Evolutionary conservation across 2,797 vertebrate species (phyloP).

Genomic region (Gambelia wislizenii): DNA sequence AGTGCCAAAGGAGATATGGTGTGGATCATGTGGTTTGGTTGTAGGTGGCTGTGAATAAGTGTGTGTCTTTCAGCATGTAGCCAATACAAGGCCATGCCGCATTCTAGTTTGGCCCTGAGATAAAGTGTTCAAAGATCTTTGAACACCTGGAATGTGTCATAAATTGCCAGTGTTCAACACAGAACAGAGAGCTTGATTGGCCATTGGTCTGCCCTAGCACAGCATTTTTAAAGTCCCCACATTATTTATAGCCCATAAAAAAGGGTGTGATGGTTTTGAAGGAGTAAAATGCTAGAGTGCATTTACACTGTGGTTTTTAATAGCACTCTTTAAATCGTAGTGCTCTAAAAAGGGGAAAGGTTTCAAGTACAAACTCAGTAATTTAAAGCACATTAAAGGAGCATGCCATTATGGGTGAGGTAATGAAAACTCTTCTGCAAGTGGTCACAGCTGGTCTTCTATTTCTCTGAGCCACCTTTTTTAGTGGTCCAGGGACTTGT

Average conservation of each 20-base stretch:
- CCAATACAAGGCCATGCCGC: not conserved
- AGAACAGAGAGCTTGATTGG: not conserved
- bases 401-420: not conserved
- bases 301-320: not conserved
- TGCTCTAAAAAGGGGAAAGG: not conserved
- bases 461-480: not conserved
- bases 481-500: not conserved
- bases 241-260: constrained; percentile 4
- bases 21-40: not conserved
- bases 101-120: not conserved
- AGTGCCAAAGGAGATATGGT: not conserved
- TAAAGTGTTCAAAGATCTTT: not conserved
- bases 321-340: constrained; percentile 9
- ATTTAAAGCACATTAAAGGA: not conserved
- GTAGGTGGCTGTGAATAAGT: not conserved
- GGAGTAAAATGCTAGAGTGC: not conserved
- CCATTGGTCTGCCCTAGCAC: not conserved
- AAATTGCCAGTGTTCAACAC: not conserved
- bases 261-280: not conserved
- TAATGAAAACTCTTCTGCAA: not conserved
- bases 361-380: not conserved
- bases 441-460: not conserved
- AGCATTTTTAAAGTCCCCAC: not conserved
- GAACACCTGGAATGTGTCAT: not conserved
- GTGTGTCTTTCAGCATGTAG: not conserved